phyloP scores from a whole-genome alignment of 2,888 invertebrate species.

The Zelleria hepariella region DNA sequence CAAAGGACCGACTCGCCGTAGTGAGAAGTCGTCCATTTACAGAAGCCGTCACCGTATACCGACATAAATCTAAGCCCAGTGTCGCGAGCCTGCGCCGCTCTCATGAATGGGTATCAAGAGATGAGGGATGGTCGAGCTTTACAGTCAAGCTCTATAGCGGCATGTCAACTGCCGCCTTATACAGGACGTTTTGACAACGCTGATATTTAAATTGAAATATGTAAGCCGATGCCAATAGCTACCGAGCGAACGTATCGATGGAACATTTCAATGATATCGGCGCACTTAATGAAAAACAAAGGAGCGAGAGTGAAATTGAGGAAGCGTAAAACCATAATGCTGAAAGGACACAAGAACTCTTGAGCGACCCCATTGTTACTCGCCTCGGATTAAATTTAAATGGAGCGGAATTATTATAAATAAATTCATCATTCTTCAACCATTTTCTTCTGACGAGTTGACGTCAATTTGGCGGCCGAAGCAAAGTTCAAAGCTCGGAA shows the following conservation, averaged over 20 bases:
- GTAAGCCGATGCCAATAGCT: conserved; percentile 24
- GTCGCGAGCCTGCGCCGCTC: conserved; percentile 25
- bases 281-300: background rate
- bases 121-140: conserved; percentile 56
- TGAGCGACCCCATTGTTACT: background rate
- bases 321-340: background rate
- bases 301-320: background rate
- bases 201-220: conserved; percentile 65
- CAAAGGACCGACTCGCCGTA: conserved; percentile 54
- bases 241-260: background rate
- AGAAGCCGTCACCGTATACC: conserved; percentile 57
- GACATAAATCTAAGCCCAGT: conserved; percentile 63
- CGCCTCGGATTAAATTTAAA: conserved; percentile 9
- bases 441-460: conserved; percentile 35
- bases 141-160: conserved; percentile 32
- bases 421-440: conserved; percentile 46
- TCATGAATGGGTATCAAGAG: conserved; percentile 50
- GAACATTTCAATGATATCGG: background rate
- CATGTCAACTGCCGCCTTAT: conserved; percentile 38
- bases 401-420: conserved; percentile 30
- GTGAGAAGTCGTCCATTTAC: conserved; percentile 64
- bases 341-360: background rate
- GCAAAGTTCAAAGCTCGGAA: conserved; percentile 39
- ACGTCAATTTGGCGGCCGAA: conserved; percentile 54
- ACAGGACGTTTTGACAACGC: conserved; percentile 59